Evolutionary conservation across 2,888 invertebrate genomes (phyloP).

Genomic region (Tridacna gigas): DNA sequence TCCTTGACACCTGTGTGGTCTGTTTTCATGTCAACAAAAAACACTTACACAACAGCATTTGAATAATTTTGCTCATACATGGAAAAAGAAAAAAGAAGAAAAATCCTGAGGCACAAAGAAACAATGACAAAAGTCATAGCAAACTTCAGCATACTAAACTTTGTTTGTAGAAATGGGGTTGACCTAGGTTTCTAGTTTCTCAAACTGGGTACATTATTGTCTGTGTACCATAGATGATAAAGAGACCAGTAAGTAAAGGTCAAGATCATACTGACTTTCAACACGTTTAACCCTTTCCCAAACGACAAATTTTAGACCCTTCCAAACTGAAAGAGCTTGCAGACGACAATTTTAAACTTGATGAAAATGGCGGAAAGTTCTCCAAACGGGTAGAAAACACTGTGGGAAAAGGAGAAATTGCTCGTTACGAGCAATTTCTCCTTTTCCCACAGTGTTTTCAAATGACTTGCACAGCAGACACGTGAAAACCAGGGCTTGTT

Average conservation of each 20-base stretch:
- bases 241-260: too few species aligned
- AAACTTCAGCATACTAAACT: too few species aligned
- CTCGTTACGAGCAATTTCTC: conserved; percentile 3
- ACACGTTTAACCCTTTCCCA: background rate
- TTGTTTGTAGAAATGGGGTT: too few species aligned
- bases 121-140: too few species aligned
- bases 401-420: conserved; percentile 8
- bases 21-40: background rate
- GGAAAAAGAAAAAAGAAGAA: too few species aligned
- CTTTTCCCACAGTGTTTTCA: conserved; percentile 2
- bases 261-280: too few species aligned
- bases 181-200: too few species aligned
- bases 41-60: too few species aligned
- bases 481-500: background rate
- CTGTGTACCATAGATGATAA: too few species aligned
- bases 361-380: background rate
- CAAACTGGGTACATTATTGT: too few species aligned
- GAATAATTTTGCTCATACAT: too few species aligned
- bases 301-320: background rate
- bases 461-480: background rate
- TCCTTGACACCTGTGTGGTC: conserved; percentile 6
- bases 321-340: background rate
- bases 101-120: too few species aligned
- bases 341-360: background rate
- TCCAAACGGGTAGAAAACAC: background rate